phyloP scores from a whole-genome alignment of 2,888 invertebrate species.

The Drosophila macrothrix region DNA sequence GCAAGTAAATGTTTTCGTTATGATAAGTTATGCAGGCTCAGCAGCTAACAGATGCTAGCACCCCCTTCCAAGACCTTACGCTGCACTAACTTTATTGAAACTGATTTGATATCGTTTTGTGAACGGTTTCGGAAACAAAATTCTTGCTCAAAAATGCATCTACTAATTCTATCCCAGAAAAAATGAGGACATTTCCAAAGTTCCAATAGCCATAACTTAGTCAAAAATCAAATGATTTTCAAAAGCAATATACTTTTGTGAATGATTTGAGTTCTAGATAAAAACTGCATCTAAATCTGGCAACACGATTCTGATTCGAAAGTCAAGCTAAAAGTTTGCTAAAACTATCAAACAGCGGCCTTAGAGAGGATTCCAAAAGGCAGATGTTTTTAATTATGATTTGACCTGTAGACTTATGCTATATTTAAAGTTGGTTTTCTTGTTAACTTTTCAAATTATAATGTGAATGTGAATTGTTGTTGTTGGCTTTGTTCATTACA shows the following conservation, averaged over 20 bases:
- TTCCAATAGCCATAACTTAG: background rate
- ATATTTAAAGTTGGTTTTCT: background rate
- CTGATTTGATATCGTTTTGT: background rate
- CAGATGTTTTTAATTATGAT: background rate
- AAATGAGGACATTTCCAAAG: background rate
- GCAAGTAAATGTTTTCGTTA: background rate
- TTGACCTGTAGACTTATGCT: background rate
- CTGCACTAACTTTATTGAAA: background rate
- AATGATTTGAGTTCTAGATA: background rate
- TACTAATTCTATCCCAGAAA: no score
- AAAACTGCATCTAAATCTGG: background rate
- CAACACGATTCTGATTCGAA: background rate
- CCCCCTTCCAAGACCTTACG: rapidly evolving
- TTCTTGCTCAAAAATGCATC: background rate
- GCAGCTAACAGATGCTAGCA: background rate
- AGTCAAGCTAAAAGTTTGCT: background rate
- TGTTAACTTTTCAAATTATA: background rate
- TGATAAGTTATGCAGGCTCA: no score
- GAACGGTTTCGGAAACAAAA: rapidly evolving
- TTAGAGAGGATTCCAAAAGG: background rate
- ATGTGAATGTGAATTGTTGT: background rate
- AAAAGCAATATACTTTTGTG: background rate
- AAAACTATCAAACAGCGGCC: background rate
- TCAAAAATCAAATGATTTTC: background rate
- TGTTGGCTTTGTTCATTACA: background rate